Evolutionary conservation across 1,140 invertebrate species (phyloP), one percentile per base, ranked within the genome.

Genomic region (Drosophila orosa): DNA sequence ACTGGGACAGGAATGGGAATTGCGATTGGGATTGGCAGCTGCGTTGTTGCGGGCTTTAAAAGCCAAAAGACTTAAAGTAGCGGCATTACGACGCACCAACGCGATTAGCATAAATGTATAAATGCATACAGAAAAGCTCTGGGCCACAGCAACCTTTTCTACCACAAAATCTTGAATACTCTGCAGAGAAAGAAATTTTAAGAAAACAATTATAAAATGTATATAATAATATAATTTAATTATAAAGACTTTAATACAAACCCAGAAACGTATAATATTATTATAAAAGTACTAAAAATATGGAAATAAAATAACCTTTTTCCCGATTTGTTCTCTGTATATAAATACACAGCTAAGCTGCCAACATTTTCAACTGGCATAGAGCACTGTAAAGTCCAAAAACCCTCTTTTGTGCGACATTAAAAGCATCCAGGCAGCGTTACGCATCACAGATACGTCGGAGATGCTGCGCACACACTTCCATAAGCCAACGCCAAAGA

Each of bases 31-130:
- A 62, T 66, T 85, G 67, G 61, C 77, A 84, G 77, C 81, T 85
- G 81, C 80, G 60, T 72, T 71, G n/a, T 66, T 71, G 74, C 65
- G 45, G 50, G 33, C 80, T 89, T 87, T 87, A 87, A 87, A 67
- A 84, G 84, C 84, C 79, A 84, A 80, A 58, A 62, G 76, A 80
- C 84, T 89, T 87, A 89, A 89, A 87, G 84, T 87, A 87, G 84
- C 84, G 84, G 84, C 84, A 84, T 89, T 89, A 87, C 84, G 72
- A 89, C 80, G 80, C 84, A 89, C 74, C 67, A 85, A 50, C 57
- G 63, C 66, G 80, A 89, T 89, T 89, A 89, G 85, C 84, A 89
- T 89, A 89, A 89, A 89, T 89, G 84, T 89, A 89, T 89, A 89
- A 89, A 89, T 89, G 87, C 84, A 89, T 87, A 84, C 54, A 77